Base-by-base conservation (phyloP, 2,888 invertebrate genomes). In the Apotomis betuletana region DNA sequence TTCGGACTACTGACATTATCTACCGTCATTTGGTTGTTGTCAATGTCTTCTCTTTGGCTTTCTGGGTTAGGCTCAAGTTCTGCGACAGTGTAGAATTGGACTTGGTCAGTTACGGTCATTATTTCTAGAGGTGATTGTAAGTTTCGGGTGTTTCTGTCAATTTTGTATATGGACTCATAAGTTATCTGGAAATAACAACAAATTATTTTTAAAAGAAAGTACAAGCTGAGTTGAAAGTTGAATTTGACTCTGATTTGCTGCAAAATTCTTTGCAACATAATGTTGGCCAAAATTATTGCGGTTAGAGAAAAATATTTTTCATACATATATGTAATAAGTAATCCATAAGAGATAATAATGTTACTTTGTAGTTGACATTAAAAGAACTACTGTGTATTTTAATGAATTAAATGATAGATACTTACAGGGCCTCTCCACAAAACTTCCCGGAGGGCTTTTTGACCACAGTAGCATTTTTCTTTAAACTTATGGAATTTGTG, bases 401-500 rank as follows among this genome's bases (percentile, higher is more conserved):
- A 12, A 41, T 41, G 6, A 15, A 15, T 44, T 44, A 55, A 15
- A 57, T 36, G 73, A n/a, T 15, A 49, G 15, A 12, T 75, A 86
- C 89, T 85, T 77, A 91, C 91, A 59, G 83, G 82, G 55, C 86
- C 88, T 75, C 80, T 83, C 81, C 84, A 83, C 46, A 84, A 75
- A 46, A 90, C 74, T 63, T 88, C 87, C 72, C 81, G 80, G 0
- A 91, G 80, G 27, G 82, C 76, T 71, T 85, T 85, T 70, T 84
- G 85, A 1, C 87, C 89, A 0, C 76, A 80, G 65, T 80, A 83
- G 67, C 91, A 90, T 75, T 89, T 90, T 74, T 90, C 88, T 68
- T 88, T 89, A 70, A 91, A 91, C 67, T 86, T 87, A 75, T 91
- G 86, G 69, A 85, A 90, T 76, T 90, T 91, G 67, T 88, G 84